Conservation (phyloP, 2,797 vertebrate genomes). For the Tinamus major region DNA sequence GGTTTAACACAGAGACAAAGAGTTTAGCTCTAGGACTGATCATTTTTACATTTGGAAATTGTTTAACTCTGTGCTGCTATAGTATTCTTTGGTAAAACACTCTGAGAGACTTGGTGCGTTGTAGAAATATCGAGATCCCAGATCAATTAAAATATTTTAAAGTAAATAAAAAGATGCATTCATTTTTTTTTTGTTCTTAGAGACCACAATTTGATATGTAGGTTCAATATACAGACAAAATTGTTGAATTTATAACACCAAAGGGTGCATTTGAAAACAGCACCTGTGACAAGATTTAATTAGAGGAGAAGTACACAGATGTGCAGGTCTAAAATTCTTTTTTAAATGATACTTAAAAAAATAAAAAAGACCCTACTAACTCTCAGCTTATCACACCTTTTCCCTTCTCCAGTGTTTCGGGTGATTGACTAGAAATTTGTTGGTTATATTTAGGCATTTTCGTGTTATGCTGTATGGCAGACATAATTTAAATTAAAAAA, state of each 20-base stretch:
- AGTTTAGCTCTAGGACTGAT: neutral
- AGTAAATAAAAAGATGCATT: neutral
- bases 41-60: neutral
- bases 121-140: neutral
- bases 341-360: neutral
- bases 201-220: neutral
- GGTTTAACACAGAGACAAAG: neutral
- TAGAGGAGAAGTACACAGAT: neutral
- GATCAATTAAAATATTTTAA: neutral
- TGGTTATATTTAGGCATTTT: neutral
- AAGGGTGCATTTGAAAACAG: neutral
- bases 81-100: neutral
- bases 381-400: neutral
- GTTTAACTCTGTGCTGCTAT: conserved; percentile 12
- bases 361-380: neutral
- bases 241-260: neutral
- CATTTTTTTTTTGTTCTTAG: neutral
- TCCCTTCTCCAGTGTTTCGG: neutral
- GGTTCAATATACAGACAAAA: neutral
- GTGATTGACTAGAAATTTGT: neutral
- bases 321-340: neutral
- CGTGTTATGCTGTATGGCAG: neutral
- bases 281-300: neutral
- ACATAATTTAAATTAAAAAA: neutral
- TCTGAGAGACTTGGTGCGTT: neutral